Evolutionary conservation across 2,113 vertebrate species (phyloP).

Genomic region (Rhodinocichla rosea): DNA sequence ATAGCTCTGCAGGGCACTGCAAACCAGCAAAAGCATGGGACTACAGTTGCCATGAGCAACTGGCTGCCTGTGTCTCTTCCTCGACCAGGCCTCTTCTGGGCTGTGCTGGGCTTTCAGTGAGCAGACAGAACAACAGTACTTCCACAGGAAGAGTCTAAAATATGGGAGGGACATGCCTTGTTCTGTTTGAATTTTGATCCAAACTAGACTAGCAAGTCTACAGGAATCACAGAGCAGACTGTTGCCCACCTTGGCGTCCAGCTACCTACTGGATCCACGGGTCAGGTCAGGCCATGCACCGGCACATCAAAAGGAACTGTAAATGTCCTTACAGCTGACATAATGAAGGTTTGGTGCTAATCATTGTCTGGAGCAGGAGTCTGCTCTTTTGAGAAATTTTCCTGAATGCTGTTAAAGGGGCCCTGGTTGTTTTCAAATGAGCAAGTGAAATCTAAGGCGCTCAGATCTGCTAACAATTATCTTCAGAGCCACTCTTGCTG

Average conservation of each 20-base stretch:
- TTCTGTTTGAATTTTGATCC: neutral
- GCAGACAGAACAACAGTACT: neutral
- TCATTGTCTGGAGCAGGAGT: neutral
- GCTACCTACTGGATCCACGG: neutral
- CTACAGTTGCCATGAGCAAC: conserved; percentile 45
- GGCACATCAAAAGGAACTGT: neutral
- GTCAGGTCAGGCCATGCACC: neutral
- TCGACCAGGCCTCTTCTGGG: neutral
- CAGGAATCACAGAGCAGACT: neutral
- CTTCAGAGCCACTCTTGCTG: neutral
- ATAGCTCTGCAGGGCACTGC: neutral
- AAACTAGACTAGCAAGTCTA: neutral
- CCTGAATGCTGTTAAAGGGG: neutral
- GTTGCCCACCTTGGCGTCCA: neutral
- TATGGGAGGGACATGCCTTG: neutral
- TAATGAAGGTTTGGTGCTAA: neutral
- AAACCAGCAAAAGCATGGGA: neutral
- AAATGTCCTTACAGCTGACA: neutral
- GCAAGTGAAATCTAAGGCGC: neutral
- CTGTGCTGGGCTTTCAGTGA: neutral
- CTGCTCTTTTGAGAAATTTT: neutral
- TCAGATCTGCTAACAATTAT: conserved; percentile 30
- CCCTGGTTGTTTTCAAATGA: neutral
- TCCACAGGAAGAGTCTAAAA: neutral
- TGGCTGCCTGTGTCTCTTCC: neutral